A percentile compares a stretch with the other conserved stretches of the same genome.
Conservation (phyloP, 2,113 vertebrate species). For the Nannobrachium achirus region DNA sequence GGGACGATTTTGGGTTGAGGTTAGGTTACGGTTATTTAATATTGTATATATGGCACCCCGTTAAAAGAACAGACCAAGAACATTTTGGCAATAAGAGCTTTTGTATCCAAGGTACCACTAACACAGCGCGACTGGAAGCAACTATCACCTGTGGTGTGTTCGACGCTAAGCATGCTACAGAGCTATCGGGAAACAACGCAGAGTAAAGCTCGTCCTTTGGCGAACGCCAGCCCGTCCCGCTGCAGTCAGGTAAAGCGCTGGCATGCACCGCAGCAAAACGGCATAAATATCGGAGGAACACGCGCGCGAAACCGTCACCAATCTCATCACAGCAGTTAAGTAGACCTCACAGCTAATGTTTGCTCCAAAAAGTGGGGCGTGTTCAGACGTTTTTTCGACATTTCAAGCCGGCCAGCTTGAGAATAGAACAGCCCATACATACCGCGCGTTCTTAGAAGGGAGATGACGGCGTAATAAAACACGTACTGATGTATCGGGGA, state of each 20-base stretch:
- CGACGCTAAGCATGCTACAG: not conserved
- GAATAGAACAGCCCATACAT: too few species aligned
- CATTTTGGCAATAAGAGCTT: not conserved
- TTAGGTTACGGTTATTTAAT: not conserved
- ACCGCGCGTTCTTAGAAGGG: too few species aligned
- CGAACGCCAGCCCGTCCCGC: not conserved
- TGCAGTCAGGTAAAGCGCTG: not conserved
- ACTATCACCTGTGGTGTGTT: slow-evolving; percentile 1
- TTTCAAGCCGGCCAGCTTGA: too few species aligned
- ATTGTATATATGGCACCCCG: not conserved
- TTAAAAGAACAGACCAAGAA: not conserved
- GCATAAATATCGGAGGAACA: slow-evolving; percentile 5
- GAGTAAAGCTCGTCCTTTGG: too few species aligned
- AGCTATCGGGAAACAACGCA: too few species aligned
- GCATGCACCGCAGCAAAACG: not conserved
- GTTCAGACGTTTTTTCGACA: too few species aligned
- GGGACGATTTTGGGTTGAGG: not conserved
- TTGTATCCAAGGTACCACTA: slow-evolving; percentile 3
- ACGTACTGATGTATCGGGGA: too few species aligned
- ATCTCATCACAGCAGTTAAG: not conserved
- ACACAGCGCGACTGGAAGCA: not conserved
- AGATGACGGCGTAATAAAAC: too few species aligned
- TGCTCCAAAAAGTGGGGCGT: too few species aligned
- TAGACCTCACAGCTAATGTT: too few species aligned
- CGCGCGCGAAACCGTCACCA: slow-evolving; percentile 13